Base-by-base conservation (phyloP, 1,140 invertebrate genomes). In the Pogonomyrmex barbatus region DNA sequence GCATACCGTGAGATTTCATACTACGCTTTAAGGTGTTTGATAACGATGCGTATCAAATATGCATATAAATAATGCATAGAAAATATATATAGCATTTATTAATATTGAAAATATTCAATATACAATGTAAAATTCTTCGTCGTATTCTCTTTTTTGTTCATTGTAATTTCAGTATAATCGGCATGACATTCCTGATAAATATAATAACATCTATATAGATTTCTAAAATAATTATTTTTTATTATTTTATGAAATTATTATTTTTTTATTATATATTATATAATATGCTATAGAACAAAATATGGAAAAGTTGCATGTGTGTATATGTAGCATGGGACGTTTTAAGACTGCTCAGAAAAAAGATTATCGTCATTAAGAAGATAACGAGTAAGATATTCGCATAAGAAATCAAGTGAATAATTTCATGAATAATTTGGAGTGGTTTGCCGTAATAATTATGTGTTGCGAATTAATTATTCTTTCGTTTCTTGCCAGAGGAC, bases 401-500 rank as follows among this genome's bases (percentile, higher is more conserved):
- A 45, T 36, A 65, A 79, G 45, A 78, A 78, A 30, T 24, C 3
- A 54, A 45, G 5, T 17, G 24, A 47, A 65, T 52, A 67, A 68
- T 67, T 65, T 78, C 4, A 33, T 33, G 60, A n/a, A n/a, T 70
- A 81, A 70, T 71, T 71, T 58, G 4, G 78, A 70, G 17, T 30
- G 9, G 52, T 56, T 81, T 68, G 42, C 50, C 45, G 30, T 47
- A 58, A 9, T 39, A 71, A 71, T 71, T 82, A 82, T 33, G 54
- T 14, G 10, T 36, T 30, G 42, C 17, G 67, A 24, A 87, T 81
- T 63, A 77, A 77, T 78, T 87, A 73, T 45, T 65, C 58, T 36
- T 75, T 81, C 75, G 63, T 63, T 91, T 90, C 86, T 84, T 86
- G 10, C 47, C n/a, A 24, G 10, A 54, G 24, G n/a, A 42, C 24